Conservation (phyloP, 2,888 invertebrate genomes). For the Trichogramma dendrolimi region DNA sequence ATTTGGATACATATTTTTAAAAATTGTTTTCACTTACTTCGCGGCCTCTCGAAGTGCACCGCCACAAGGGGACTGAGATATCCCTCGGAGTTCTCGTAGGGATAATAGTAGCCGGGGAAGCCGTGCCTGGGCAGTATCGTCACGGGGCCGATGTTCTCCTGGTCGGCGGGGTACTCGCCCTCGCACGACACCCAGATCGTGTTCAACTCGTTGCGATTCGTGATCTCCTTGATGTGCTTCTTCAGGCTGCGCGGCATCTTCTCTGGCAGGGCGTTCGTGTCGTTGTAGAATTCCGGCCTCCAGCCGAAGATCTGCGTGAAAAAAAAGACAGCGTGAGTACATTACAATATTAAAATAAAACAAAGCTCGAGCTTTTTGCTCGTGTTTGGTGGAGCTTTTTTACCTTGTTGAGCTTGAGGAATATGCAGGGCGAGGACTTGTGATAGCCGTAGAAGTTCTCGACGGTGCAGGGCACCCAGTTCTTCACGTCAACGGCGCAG, state of each 20-base stretch:
- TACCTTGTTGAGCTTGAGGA: slow-evolving; percentile 89
- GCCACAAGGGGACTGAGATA: slow-evolving; percentile 87
- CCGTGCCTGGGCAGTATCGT: slow-evolving; percentile 76
- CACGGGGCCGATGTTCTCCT: slow-evolving; percentile 84
- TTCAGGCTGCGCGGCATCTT: slow-evolving; percentile 73
- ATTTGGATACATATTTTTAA: background rate
- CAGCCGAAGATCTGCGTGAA: slow-evolving; percentile 73
- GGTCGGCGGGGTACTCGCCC: slow-evolving; percentile 89
- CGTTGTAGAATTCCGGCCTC: slow-evolving; percentile 78
- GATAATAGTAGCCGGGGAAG: slow-evolving; percentile 86
- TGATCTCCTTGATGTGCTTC: slow-evolving; percentile 62
- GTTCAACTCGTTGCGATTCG: slow-evolving; percentile 55
- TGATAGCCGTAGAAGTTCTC: slow-evolving; percentile 87
- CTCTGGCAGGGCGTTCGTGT: slow-evolving; percentile 63
- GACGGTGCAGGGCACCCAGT: slow-evolving; percentile 76
- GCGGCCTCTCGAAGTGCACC: slow-evolving; percentile 77
- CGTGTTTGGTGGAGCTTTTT: too few species aligned
- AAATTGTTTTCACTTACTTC: slow-evolving; percentile 61
- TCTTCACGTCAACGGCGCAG: slow-evolving; percentile 80
- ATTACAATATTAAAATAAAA: too few species aligned
- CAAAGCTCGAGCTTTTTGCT: too few species aligned
- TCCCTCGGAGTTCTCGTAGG: slow-evolving; percentile 79
- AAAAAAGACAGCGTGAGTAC: slow-evolving; percentile 5
- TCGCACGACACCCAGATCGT: slow-evolving; percentile 90
- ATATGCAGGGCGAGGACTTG: slow-evolving; percentile 87